Base-by-base conservation (phyloP, 2,797 vertebrate genomes). In the Pantherophis vulpinus region DNA sequence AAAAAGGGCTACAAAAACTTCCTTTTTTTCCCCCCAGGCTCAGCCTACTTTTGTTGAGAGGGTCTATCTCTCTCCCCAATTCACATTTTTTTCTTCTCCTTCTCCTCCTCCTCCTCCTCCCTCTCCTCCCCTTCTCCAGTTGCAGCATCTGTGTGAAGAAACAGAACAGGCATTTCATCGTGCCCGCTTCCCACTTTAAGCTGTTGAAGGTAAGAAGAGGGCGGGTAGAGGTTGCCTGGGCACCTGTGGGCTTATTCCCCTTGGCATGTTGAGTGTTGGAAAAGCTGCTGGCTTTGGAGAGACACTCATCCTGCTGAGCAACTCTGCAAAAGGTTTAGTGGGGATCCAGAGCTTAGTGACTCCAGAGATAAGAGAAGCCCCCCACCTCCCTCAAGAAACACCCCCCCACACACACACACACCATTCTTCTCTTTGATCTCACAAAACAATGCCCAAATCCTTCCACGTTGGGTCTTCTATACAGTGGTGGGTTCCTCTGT, bases 81-180 rank as follows among this genome's bases (percentile, higher is more conserved):
- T 79, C 18, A 79, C 18, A 4, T 42, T 58, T 88, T 18, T 18
- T 18, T 32, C 10, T 32, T 42, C n/a, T 56, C 1, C 16, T 42
- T 0, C 42, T 42, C 5, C 47, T 47, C 47, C 42, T 42, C 5
- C 47, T 47, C 47, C 14, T 66, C 61, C 1, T 14, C 55, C 16
- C 27, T 23, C 2, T 0, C 47, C 42, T 92, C 83, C 91, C 91
- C 58, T 94, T 94, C 93, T 95, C 47, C 96, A 99, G 99, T 92
- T 99, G 99, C 97, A 99, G 99, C 96, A 98, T 99, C 97, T 99
- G 99, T 96, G 98, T 97, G 93, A 99, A 99, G 98, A 99, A 99
- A 96, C 99, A 99, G 97, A 99, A 99, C 96, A 98, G 96, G 92
- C 99, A 99, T 96, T 99, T 99, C 96, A 99, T 99, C 87, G 98